Percentiles rank a stretch among this genome's conserved stretches.
These are phyloP conservation scores for Aspidiotus destructor DNA, from an alignment of 2,888 invertebrate genomes.

Conservation along the genomic window DNA sequence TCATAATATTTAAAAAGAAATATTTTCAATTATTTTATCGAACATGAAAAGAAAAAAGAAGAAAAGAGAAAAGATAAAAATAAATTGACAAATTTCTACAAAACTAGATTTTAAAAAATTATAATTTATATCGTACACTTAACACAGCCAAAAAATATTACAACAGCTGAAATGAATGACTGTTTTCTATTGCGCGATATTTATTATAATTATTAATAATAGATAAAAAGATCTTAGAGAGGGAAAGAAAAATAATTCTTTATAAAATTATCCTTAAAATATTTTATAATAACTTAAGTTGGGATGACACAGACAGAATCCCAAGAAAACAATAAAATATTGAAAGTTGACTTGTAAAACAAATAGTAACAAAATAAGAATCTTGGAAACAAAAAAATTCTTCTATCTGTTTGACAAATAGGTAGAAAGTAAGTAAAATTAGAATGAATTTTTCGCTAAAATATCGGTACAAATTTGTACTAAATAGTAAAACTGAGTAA, in stretches of 20 bases:
- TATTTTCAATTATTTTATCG: neutral
- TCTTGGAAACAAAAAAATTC: too few relatives aligned
- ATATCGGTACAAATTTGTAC: neutral
- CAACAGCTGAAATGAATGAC: neutral
- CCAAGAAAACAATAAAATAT: too few relatives aligned
- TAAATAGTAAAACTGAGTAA: neutral
- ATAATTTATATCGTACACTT: neutral
- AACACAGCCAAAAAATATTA: neutral
- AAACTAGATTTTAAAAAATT: neutral
- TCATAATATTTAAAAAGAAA: neutral
- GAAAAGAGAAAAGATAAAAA: neutral
- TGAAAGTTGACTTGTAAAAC: too few relatives aligned
- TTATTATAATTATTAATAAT: too few relatives aligned
- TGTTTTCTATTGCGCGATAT: neutral
- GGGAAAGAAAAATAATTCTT: too few relatives aligned
- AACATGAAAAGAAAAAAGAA: conserved; percentile 2
- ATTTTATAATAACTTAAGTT: too few relatives aligned
- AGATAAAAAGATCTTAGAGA: too few relatives aligned
- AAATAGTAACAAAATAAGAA: too few relatives aligned
- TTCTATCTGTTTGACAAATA: too few relatives aligned
- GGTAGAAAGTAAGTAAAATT: neutral
- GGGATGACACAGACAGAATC: too few relatives aligned
- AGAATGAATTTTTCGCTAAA: neutral
- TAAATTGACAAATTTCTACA: neutral
- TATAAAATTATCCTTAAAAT: too few relatives aligned